These are phyloP conservation scores for Leptinotarsa defecta DNA, from an alignment of 1,140 invertebrate species.

Conservation along the genomic window DNA sequence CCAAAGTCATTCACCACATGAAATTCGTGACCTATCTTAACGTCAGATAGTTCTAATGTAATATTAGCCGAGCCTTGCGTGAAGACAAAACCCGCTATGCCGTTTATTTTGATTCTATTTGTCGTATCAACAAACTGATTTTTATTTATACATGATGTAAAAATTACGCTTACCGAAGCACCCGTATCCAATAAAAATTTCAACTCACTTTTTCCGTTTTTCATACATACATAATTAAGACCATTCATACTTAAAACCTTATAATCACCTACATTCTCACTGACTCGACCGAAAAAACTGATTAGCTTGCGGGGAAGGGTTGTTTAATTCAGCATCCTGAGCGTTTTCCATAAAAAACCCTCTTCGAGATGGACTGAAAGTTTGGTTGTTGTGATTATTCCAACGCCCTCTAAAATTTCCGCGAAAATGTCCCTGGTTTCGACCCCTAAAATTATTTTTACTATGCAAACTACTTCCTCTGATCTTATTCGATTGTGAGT, in stretches of 20 bases:
- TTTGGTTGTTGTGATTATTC: conserved; percentile 16
- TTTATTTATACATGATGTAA: conserved; percentile 28
- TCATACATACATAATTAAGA: conserved; percentile 30
- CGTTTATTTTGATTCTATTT: conserved; percentile 28
- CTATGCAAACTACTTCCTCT: neutral
- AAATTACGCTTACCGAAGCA: conserved; percentile 32
- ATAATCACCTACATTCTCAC: conserved; percentile 11
- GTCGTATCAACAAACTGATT: conserved; percentile 20
- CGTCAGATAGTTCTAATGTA: conserved; percentile 14
- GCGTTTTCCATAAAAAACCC: neutral
- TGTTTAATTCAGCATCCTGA: neutral
- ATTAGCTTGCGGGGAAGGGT: conserved; percentile 1
- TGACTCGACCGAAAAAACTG: conserved; percentile 21
- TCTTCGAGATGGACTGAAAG: neutral
- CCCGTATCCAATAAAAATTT: conserved; percentile 36
- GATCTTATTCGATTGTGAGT: conserved; percentile 13
- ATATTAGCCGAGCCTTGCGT: conserved; percentile 19
- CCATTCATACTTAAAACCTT: conserved; percentile 25
- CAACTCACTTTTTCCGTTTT: conserved; percentile 14
- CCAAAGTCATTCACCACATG: conserved; percentile 29
- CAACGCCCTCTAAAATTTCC: conserved; percentile 7
- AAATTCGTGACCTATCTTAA: conserved; percentile 31
- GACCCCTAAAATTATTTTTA: conserved; percentile 9
- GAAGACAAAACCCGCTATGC: conserved; percentile 27
- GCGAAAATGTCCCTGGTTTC: conserved; percentile 3